Percentiles rank a stretch among this genome's conserved stretches.
phyloP scores from a whole-genome alignment of 53 echinoderm and acorn worm species.

The Zoroaster sp. region DNA sequence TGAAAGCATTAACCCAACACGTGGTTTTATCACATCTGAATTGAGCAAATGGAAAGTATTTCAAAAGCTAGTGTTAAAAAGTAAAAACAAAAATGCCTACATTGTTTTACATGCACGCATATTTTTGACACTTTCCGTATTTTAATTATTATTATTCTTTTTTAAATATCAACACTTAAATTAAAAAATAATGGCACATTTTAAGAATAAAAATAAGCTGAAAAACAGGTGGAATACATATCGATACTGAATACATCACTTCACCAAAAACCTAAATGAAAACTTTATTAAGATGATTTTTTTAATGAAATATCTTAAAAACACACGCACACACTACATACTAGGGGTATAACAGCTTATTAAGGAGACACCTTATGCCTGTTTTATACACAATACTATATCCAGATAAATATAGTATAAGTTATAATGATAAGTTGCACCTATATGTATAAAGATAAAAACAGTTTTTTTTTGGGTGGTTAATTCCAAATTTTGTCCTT shows the following conservation, averaged over 20 bases:
- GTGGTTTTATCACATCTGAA: not conserved
- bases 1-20: not conserved
- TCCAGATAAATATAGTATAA: not conserved
- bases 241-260: constrained; percentile 47
- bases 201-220: constrained; percentile 44
- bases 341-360: too few species aligned
- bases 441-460: too few species aligned
- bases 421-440: too few species aligned
- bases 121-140: not conserved
- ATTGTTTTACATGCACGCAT: constrained; percentile 36
- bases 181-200: constrained; percentile 59
- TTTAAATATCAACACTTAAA: constrained; percentile 47
- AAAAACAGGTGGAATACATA: constrained; percentile 57
- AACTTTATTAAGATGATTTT: not conserved
- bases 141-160: too few species aligned
- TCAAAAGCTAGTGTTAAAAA: not conserved
- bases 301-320: not conserved
- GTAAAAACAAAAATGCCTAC: constrained; percentile 21
- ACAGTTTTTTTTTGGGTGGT: too few species aligned
- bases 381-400: not conserved
- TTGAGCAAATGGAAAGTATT: not conserved
- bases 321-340: constrained; percentile 4
- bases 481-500: too few species aligned
- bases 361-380: too few species aligned
- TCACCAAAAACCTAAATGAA: constrained; percentile 36